Percentiles rank a stretch among this genome's conserved stretches.
These are phyloP conservation scores for Metopolophium dirhodum DNA, from an alignment of 1,140 invertebrate species.

Conservation along the genomic window DNA sequence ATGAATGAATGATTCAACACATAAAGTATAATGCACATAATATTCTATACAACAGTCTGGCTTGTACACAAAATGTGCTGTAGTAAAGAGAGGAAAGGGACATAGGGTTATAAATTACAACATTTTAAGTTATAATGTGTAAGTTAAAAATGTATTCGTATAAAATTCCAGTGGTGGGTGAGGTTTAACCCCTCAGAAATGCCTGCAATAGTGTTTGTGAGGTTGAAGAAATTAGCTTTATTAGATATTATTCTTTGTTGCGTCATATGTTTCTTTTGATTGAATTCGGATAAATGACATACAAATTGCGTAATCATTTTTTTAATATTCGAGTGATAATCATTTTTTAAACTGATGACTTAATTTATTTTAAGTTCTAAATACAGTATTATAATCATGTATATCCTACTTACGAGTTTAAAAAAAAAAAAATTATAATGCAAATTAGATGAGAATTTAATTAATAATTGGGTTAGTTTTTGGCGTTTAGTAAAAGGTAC, in stretches of 20 bases:
- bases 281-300: neutral
- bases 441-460: neutral
- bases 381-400: neutral
- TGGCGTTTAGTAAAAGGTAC: too few species aligned
- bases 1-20: too few species aligned
- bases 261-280: neutral
- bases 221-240: neutral
- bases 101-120: neutral
- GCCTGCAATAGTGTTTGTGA: neutral
- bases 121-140: neutral
- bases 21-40: neutral
- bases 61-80: neutral
- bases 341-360: neutral
- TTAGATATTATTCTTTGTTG: neutral
- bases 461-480: neutral
- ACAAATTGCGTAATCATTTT: neutral
- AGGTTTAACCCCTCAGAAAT: neutral
- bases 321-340: neutral
- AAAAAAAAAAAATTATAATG: neutral
- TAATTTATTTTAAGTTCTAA: neutral
- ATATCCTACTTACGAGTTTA: too few species aligned
- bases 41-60: neutral
- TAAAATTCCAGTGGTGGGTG: neutral
- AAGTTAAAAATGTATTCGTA: neutral
- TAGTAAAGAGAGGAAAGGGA: neutral